These are phyloP conservation scores for Anoplolepis gracilipes DNA, from an alignment of 1,140 invertebrate species.

Conservation along the genomic window DNA sequence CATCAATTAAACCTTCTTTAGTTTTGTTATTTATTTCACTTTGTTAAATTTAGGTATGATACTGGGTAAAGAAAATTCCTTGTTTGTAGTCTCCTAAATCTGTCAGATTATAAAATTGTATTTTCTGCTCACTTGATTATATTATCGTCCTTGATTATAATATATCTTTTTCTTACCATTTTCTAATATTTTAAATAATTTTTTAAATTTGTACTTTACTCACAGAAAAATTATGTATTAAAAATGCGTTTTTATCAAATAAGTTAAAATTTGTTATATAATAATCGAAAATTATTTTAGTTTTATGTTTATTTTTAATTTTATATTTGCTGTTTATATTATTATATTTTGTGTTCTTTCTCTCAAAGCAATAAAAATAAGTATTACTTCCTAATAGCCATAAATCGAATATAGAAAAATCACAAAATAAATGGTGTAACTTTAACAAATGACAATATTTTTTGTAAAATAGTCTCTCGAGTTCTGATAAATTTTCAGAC, in stretches of 20 bases:
- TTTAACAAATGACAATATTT: neutral
- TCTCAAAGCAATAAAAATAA: neutral
- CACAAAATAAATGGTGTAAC: neutral
- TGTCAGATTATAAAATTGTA: neutral
- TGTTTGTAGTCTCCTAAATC: neutral
- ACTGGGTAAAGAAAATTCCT: no score
- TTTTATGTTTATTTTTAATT: conserved; percentile 1
- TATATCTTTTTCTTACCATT: neutral
- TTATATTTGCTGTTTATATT: neutral
- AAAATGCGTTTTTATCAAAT: neutral
- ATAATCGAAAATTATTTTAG: neutral
- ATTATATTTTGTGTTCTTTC: neutral
- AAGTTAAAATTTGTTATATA: neutral
- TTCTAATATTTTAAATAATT: no score
- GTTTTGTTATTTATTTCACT: conserved; percentile 16
- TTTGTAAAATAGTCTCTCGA: conserved; percentile 42
- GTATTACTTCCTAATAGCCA: neutral
- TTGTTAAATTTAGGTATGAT: no score
- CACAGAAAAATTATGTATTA: neutral
- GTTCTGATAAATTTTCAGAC: conserved; percentile 68
- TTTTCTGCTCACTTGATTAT: neutral
- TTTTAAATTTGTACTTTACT: neutral
- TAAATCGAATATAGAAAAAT: neutral
- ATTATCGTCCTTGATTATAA: neutral
- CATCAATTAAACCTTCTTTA: neutral